These are phyloP conservation scores for Melikaiella ostensackeni DNA, from an alignment of 2,888 invertebrate species.

Conservation along the genomic window DNA sequence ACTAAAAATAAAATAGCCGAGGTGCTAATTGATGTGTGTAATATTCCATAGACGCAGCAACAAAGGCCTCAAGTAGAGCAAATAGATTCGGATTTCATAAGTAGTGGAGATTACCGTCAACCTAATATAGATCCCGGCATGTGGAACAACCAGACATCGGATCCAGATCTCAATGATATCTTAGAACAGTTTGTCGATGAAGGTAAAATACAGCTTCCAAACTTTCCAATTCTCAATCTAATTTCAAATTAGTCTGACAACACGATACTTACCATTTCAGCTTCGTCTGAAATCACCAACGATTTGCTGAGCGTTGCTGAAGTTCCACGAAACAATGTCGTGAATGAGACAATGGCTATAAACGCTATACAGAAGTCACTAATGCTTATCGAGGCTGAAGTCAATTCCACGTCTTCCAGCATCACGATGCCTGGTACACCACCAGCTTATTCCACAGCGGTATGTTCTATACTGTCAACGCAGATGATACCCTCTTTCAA, in stretches of 20 bases:
- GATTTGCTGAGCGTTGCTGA: conserved; percentile 76
- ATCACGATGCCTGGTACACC: conserved; percentile 80
- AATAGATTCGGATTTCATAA: conserved; percentile 75
- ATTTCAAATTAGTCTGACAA: background rate
- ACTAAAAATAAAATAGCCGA: background rate
- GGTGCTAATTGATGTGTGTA: conserved; percentile 23
- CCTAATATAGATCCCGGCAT: conserved; percentile 65
- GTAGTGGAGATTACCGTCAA: conserved; percentile 73
- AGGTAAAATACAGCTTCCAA: conserved; percentile 57
- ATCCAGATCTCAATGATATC: conserved; percentile 88
- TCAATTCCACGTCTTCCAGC: conserved; percentile 82
- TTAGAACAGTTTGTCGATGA: conserved; percentile 90
- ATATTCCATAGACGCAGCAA: conserved; percentile 57
- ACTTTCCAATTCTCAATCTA: too few species aligned
- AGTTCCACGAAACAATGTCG: conserved; percentile 74
- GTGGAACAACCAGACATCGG: conserved; percentile 79
- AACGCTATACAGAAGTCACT: conserved; percentile 93
- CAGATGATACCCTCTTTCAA: conserved; percentile 14
- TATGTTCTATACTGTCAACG: conserved; percentile 66
- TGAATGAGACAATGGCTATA: conserved; percentile 87
- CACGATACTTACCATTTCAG: conserved; percentile 48
- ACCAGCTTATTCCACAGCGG: conserved; percentile 82
- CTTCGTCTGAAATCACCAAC: conserved; percentile 74
- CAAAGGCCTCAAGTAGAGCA: conserved; percentile 74
- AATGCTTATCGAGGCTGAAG: conserved; percentile 88